Conservation (phyloP, 2,113 vertebrate species). For the Cryptomyrus ogoouensis region DNA sequence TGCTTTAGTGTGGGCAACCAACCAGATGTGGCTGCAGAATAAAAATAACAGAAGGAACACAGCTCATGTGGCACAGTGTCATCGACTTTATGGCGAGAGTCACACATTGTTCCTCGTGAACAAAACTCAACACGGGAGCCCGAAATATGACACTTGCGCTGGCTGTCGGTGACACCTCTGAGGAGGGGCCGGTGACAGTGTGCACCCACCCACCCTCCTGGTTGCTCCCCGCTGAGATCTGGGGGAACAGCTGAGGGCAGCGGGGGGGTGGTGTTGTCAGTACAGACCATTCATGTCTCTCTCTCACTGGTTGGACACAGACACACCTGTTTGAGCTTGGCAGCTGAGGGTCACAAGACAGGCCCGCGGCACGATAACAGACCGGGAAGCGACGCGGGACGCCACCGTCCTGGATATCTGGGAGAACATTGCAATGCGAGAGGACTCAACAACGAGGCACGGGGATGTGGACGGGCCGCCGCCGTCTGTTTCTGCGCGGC, state of each 20-base stretch:
- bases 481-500: background rate
- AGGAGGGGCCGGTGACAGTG: background rate
- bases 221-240: constrained; percentile 41
- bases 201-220: background rate
- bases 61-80: background rate
- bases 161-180: background rate
- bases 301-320: background rate
- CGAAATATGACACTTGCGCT: background rate
- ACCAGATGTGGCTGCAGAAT: background rate
- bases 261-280: background rate
- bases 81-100: background rate
- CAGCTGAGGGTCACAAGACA: constrained; percentile 16
- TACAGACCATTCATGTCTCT: constrained; percentile 31
- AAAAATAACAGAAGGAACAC: background rate
- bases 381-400: background rate
- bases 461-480: background rate
- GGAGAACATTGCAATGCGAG: background rate
- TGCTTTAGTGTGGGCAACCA: background rate
- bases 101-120: background rate
- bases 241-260: constrained; percentile 53
- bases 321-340: constrained; percentile 16
- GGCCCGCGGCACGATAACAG: background rate
- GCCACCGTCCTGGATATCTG: no score
- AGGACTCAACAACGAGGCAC: background rate
- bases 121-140: background rate